Conservation (phyloP, 2,113 vertebrate genomes). For the Paradisaea rubra region DNA sequence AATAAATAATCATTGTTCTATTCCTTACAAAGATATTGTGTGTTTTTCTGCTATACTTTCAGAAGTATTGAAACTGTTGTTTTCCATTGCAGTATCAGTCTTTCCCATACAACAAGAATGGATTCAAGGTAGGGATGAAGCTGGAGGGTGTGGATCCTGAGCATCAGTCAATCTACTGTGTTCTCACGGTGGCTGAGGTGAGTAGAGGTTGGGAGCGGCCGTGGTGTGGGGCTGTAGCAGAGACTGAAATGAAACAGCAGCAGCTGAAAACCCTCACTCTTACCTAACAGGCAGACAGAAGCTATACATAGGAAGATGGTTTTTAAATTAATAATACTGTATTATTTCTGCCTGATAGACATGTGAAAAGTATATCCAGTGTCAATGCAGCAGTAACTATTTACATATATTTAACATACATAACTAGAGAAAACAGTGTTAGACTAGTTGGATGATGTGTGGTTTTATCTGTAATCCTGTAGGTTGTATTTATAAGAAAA, state of each 20-base stretch:
- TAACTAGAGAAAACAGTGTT: not conserved
- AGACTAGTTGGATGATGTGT: not conserved
- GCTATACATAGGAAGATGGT: not conserved
- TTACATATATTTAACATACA: not conserved
- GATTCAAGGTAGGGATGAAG: conserved; percentile 96
- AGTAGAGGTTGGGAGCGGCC: not conserved
- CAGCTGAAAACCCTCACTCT: not conserved
- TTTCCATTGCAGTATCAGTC: conserved; percentile 84
- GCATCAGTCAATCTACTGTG: conserved; percentile 92
- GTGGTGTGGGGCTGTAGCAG: accelerated
- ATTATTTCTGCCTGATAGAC: not conserved
- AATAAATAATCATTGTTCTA: not conserved
- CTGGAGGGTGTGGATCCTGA: conserved; percentile 93
- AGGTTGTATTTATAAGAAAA: not conserved
- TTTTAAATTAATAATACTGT: not conserved
- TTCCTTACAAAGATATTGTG: not conserved
- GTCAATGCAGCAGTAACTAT: not conserved
- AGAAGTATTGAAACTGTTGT: not conserved
- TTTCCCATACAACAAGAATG: conserved; percentile 93
- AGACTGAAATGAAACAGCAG: not conserved
- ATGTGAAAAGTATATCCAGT: not conserved
- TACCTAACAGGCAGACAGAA: not conserved
- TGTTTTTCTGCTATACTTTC: not conserved
- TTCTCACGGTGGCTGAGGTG: conserved; percentile 92
- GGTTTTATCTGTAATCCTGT: not conserved